Evolutionary conservation across 92 coral and sea anemone species (phyloP).

Genomic region (Phenganax subtilis): DNA sequence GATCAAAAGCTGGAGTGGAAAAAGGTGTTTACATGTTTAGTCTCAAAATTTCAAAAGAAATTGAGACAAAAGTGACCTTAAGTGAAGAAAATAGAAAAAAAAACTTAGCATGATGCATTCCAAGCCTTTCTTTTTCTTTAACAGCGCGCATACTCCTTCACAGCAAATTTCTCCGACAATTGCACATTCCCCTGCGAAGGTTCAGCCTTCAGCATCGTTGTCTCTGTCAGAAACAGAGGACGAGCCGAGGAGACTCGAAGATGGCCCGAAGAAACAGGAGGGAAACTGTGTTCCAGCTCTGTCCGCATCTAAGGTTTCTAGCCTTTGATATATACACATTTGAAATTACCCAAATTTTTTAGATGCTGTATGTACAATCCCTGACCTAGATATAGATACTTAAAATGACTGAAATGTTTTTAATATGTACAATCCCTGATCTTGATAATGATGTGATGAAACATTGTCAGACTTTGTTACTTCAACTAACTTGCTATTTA

Average conservation of each 20-base stretch:
- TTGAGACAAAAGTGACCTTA: no score
- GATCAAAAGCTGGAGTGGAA: no score
- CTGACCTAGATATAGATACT: no score
- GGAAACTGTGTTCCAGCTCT: not conserved
- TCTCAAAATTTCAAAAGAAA: no score
- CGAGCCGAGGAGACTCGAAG: slow-evolving; percentile 16
- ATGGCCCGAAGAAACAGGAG: not conserved
- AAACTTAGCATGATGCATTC: no score
- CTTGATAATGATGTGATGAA: not conserved
- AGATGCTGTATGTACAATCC: no score
- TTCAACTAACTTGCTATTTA: not conserved
- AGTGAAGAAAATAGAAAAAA: no score
- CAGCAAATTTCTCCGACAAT: not conserved
- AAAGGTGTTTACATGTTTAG: no score
- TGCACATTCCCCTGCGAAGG: slow-evolving; percentile 42
- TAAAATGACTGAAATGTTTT: no score
- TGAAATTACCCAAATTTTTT: no score
- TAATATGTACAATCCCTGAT: no score
- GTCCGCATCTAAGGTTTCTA: not conserved
- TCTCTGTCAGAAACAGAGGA: slow-evolving; percentile 70
- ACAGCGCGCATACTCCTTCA: slow-evolving; percentile 3
- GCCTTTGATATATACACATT: no score
- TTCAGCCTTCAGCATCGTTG: slow-evolving; percentile 63
- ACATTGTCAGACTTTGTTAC: not conserved
- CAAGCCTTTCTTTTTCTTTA: not conserved